phyloP scores from a whole-genome alignment of 2,113 vertebrate species.

The Suncus etruscus region DNA sequence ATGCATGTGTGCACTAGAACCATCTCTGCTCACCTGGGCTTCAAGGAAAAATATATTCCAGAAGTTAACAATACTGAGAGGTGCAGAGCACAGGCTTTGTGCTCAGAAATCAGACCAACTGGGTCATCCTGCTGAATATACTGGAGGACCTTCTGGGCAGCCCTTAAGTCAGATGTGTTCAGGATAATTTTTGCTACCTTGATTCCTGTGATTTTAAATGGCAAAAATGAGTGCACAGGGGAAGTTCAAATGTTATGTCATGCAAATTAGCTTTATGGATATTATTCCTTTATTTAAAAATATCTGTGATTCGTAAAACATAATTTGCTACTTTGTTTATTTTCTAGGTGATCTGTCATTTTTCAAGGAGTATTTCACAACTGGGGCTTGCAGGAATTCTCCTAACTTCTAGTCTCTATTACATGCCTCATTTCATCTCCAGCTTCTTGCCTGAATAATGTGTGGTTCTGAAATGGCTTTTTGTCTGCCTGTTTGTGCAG shows the following conservation, averaged over 20 bases:
- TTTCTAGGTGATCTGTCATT: neutral
- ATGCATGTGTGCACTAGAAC: neutral
- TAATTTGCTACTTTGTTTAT: neutral
- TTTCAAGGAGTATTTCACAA: neutral
- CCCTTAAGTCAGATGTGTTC: neutral
- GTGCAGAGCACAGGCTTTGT: neutral
- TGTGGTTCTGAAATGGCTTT: neutral
- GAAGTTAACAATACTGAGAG: neutral
- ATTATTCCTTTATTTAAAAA: neutral
- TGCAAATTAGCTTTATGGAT: neutral
- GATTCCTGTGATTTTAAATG: neutral
- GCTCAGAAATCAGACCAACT: neutral
- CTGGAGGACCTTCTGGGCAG: neutral
- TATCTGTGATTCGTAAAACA: neutral
- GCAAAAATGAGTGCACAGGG: neutral
- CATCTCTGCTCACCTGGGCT: neutral
- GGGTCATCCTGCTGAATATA: neutral
- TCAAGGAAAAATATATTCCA: neutral
- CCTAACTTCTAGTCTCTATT: neutral
- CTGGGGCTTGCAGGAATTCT: neutral
- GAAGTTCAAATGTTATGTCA: neutral
- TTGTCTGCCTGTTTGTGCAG: neutral
- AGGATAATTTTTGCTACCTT: neutral
- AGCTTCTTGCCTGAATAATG: neutral
- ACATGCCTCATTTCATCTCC: neutral